phyloP scores from a whole-genome alignment of 2,797 vertebrate species.

The Arnoldichthys spilopterus region DNA sequence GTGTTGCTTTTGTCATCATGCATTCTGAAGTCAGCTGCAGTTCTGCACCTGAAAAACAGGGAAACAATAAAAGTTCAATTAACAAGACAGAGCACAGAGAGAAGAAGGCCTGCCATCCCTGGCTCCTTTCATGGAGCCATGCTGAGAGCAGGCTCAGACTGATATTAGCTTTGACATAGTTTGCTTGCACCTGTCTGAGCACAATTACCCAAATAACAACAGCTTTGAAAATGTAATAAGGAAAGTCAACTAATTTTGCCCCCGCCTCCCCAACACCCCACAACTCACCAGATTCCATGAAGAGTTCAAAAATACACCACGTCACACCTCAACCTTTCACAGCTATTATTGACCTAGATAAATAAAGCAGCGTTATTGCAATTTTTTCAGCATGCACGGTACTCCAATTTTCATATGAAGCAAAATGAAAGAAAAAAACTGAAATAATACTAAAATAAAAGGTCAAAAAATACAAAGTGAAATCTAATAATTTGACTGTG shows the following conservation, averaged over 20 bases:
- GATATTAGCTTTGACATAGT: slow-evolving; percentile 62
- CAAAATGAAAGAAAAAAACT: slow-evolving; percentile 18
- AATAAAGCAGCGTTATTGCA: slow-evolving; percentile 33
- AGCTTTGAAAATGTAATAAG: slow-evolving; percentile 59
- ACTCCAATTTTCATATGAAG: slow-evolving; percentile 25
- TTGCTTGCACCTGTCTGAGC: slow-evolving; percentile 58
- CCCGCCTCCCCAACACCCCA: neutral
- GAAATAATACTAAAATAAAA: slow-evolving; percentile 34
- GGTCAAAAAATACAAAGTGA: neutral
- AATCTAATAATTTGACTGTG: slow-evolving; percentile 16
- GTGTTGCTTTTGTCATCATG: slow-evolving; percentile 59
- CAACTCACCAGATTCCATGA: slow-evolving; percentile 26
- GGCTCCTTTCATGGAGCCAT: slow-evolving; percentile 45
- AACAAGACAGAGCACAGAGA: slow-evolving; percentile 56
- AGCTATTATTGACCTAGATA: slow-evolving; percentile 30
- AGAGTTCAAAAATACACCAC: slow-evolving; percentile 4
- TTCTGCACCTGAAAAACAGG: slow-evolving; percentile 40
- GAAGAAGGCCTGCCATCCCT: slow-evolving; percentile 56
- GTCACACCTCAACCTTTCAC: slow-evolving; percentile 37
- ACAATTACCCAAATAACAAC: slow-evolving; percentile 61
- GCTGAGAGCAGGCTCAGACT: slow-evolving; percentile 48
- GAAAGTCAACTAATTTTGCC: slow-evolving; percentile 52
- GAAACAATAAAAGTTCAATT: slow-evolving; percentile 67
- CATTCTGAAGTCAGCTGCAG: slow-evolving; percentile 42
- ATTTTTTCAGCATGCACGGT: slow-evolving; percentile 15